Evolutionary conservation across 1,140 invertebrate species (phyloP).

Genomic region (Thereuonema tuberculata): DNA sequence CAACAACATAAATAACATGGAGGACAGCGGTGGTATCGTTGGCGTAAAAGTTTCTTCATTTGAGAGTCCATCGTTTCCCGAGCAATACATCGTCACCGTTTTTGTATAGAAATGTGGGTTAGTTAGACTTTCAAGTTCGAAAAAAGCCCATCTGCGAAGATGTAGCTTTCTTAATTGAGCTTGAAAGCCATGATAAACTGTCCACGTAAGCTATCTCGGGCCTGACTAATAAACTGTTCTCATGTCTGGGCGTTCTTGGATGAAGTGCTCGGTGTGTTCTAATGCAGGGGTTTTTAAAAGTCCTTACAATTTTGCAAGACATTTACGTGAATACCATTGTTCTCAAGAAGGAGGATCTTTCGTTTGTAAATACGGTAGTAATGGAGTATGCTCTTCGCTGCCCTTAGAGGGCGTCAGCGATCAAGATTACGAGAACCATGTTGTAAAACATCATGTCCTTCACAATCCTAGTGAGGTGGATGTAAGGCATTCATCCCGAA

Average conservation of each 20-base stretch:
- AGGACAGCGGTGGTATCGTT: too few species aligned
- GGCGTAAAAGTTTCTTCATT: too few species aligned
- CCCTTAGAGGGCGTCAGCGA: constrained; percentile 78
- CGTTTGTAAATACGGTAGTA: constrained; percentile 77
- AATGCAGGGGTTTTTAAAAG: constrained; percentile 18
- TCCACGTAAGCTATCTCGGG: too few species aligned
- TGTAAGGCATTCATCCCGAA: not conserved
- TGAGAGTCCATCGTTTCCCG: too few species aligned
- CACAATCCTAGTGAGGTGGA: constrained; percentile 7
- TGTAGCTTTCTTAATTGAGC: too few species aligned
- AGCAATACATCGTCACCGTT: too few species aligned
- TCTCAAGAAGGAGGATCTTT: constrained; percentile 74
- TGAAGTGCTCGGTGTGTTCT: constrained; percentile 17
- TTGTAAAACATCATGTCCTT: constrained; percentile 56
- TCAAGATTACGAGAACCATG: constrained; percentile 74
- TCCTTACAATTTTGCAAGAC: constrained; percentile 38
- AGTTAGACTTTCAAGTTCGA: too few species aligned
- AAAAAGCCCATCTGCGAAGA: too few species aligned
- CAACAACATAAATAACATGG: too few species aligned
- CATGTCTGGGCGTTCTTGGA: constrained; percentile 14
- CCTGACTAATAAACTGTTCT: too few species aligned
- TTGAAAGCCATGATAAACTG: too few species aligned
- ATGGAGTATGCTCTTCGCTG: constrained; percentile 68
- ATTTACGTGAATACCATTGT: constrained; percentile 66
- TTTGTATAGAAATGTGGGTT: too few species aligned